phyloP scores from a whole-genome alignment of 2,797 vertebrate species.

The Cygnus olor region DNA sequence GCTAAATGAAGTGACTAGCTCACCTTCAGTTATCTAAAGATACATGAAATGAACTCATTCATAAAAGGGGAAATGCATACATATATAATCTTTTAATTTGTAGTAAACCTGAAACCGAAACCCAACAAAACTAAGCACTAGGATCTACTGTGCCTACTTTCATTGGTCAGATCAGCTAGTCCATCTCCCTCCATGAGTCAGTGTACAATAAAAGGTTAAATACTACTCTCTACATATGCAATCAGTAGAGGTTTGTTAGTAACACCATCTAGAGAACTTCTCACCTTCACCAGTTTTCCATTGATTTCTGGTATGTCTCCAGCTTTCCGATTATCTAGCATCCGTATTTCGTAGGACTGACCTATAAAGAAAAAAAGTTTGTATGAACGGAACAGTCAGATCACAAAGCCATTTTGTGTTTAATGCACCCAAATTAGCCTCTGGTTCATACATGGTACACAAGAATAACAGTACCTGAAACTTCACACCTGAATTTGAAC shows the following conservation, averaged over 20 bases:
- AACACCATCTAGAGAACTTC: neutral
- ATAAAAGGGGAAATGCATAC: neutral
- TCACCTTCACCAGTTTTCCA: conserved; percentile 95
- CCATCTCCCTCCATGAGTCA: fast-evolving
- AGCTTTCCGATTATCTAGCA: conserved; percentile 95
- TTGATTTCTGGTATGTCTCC: conserved; percentile 92
- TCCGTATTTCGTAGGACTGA: conserved; percentile 97
- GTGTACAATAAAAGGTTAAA: neutral
- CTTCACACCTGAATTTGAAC: no score
- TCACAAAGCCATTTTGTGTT: neutral
- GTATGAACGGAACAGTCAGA: neutral
- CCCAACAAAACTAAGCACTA: neutral
- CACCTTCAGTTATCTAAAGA: neutral
- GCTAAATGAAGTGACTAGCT: neutral
- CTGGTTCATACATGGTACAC: neutral
- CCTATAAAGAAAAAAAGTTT: conserved; percentile 76
- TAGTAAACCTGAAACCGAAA: neutral
- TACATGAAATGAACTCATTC: neutral
- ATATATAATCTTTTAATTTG: neutral
- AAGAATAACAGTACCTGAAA: neutral
- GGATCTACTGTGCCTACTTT: neutral
- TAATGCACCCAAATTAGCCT: neutral
- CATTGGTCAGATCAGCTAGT: neutral
- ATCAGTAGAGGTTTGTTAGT: neutral
- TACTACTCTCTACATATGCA: neutral